phyloP scores from a whole-genome alignment of 2,888 invertebrate species.

The Agriopis leucophaearia region DNA sequence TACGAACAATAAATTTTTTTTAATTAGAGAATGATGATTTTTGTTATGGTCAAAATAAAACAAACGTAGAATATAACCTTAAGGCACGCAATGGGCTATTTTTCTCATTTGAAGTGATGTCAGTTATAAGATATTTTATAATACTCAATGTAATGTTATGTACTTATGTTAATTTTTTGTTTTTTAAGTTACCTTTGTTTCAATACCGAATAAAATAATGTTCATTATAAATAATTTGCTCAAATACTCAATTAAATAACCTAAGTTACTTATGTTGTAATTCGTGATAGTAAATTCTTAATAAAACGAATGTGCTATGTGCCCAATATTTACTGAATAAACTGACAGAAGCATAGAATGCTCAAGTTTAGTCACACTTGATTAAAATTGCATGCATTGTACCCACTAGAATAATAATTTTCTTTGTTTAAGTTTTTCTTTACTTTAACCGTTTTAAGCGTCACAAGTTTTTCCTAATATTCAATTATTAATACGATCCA shows the following conservation, averaged over 20 bases:
- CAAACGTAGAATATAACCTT: constrained; percentile 15
- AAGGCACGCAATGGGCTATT: constrained; percentile 45
- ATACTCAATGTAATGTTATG: too few species aligned
- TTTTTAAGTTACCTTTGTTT: too few species aligned
- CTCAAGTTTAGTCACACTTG: constrained; percentile 16
- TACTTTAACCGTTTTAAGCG: constrained; percentile 2
- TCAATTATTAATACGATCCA: constrained; percentile 9
- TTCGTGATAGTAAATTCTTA: background rate
- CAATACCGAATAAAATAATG: background rate
- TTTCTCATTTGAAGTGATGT: constrained; percentile 57
- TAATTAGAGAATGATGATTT: background rate
- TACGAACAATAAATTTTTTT: too few species aligned
- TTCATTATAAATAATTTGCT: too few species aligned
- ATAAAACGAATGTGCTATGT: constrained; percentile 28
- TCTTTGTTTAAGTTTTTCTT: background rate
- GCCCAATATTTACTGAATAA: constrained; percentile 9
- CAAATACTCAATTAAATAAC: background rate
- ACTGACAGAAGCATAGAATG: constrained; percentile 3
- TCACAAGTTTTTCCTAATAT: constrained; percentile 3
- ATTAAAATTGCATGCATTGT: constrained; percentile 21
- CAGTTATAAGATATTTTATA: constrained; percentile 31
- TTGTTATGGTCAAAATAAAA: background rate
- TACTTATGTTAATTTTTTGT: too few species aligned
- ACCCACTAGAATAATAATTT: background rate
- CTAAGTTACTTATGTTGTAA: background rate